Conservation (phyloP, 2,113 vertebrate genomes). For the Athene cunicularia region DNA sequence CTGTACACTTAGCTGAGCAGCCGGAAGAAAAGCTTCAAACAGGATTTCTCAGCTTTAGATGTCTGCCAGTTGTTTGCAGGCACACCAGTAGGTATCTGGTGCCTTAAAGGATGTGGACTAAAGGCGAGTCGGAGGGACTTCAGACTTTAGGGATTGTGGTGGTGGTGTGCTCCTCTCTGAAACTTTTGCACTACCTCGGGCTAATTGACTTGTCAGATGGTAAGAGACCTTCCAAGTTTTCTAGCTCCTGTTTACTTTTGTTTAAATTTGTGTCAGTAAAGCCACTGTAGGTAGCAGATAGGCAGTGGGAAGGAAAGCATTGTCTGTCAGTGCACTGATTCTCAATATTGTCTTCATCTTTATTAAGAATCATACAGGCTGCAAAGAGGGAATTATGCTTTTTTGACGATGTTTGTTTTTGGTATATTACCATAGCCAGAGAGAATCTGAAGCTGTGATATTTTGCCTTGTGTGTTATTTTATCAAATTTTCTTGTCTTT, state of each 20-base stretch:
- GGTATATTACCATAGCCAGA: neutral
- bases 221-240: constrained; percentile 76
- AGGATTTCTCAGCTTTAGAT: constrained; percentile 34
- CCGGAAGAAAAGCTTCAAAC: constrained; percentile 15
- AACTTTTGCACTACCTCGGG: constrained; percentile 89
- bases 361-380: neutral
- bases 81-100: neutral
- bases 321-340: neutral
- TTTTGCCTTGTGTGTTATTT: neutral
- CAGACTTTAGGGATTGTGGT: constrained; percentile 86
- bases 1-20: constrained; percentile 17
- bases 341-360: neutral
- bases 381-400: neutral
- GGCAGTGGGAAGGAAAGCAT: neutral
- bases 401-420: neutral
- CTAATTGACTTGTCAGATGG: constrained; percentile 88
- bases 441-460: neutral
- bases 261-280: neutral
- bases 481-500: neutral
- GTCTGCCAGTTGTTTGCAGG: neutral
- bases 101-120: constrained; percentile 73
- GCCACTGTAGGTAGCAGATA: neutral
- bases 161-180: constrained; percentile 86
- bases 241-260: constrained; percentile 1
- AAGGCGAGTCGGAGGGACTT: constrained; percentile 84